phyloP scores from a whole-genome alignment of 2,113 vertebrate genomes.

The Callionymus lyra region DNA sequence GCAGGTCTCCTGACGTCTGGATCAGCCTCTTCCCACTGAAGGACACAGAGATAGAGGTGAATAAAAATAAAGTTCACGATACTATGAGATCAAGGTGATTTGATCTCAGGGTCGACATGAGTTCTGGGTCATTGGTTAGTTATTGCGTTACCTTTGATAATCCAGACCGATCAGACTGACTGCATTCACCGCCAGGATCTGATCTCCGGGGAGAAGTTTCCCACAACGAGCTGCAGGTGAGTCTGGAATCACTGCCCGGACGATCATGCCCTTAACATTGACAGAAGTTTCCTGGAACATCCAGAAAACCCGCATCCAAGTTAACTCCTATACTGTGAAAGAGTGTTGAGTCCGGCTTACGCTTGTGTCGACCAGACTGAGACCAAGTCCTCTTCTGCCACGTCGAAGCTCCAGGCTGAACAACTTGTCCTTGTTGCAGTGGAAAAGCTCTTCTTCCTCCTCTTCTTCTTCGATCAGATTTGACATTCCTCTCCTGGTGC shows the following conservation, averaged over 20 bases:
- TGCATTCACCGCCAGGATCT: slow-evolving; percentile 71
- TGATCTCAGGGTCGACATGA: too few relatives aligned
- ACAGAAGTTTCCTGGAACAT: slow-evolving; percentile 48
- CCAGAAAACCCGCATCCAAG: too few relatives aligned
- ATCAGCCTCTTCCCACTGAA: slow-evolving; percentile 65
- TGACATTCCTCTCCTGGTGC: slow-evolving; percentile 8
- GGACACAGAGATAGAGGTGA: too few relatives aligned
- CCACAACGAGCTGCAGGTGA: slow-evolving; percentile 59
- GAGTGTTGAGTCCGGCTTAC: slow-evolving; percentile 37
- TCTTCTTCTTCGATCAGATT: slow-evolving; percentile 42
- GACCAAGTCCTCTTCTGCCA: slow-evolving; percentile 57
- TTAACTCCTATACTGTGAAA: neutral
- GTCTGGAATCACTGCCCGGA: slow-evolving; percentile 62
- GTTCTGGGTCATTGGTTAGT: too few relatives aligned
- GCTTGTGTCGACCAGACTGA: slow-evolving; percentile 63
- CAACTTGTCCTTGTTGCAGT: slow-evolving; percentile 47
- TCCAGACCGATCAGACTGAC: slow-evolving; percentile 61
- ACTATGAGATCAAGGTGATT: too few relatives aligned
- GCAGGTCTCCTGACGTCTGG: slow-evolving; percentile 56
- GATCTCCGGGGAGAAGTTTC: slow-evolving; percentile 58
- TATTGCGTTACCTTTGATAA: slow-evolving; percentile 49
- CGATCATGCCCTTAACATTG: slow-evolving; percentile 61
- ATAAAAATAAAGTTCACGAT: too few relatives aligned
- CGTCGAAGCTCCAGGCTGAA: slow-evolving; percentile 67
- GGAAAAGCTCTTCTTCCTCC: slow-evolving; percentile 22